Percentiles rank a stretch among this genome's conserved stretches.
Conservation (phyloP, 2,797 vertebrate species). For the Apogon hyalosoma region DNA sequence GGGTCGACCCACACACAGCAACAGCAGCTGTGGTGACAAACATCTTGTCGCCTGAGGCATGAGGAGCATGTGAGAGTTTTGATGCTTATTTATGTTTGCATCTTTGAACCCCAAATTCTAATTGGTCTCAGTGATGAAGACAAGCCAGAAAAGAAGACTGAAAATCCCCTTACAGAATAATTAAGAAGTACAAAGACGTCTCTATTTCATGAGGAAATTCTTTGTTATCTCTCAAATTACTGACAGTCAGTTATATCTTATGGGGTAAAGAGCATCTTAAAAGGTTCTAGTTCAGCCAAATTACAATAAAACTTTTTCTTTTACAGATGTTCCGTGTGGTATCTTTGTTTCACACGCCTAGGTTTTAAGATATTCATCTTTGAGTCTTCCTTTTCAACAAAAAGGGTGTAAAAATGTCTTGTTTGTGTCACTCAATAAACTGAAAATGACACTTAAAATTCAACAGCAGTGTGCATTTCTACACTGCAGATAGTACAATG, state of each 20-base stretch:
- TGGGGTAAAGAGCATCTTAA: not conserved
- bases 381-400: not conserved
- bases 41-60: conserved; percentile 54
- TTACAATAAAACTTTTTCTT: not conserved
- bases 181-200: conserved; percentile 32
- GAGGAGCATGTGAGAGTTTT: conserved; percentile 5
- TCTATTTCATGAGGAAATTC: conserved; percentile 5
- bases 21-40: conserved; percentile 58
- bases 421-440: not conserved
- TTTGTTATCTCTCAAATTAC: conserved; percentile 3
- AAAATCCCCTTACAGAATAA: conserved; percentile 24
- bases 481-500: no score
- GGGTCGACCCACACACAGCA: conserved; percentile 20
- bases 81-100: conserved; percentile 23
- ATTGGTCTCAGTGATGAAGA: conserved; percentile 56
- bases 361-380: not conserved
- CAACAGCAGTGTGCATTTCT: no score
- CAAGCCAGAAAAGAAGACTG: conserved; percentile 29
- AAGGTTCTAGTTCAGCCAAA: not conserved
- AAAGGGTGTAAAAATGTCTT: not conserved
- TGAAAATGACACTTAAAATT: not conserved
- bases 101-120: conserved; percentile 48
- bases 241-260: not conserved
- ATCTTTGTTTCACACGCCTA: not conserved
- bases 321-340: not conserved